These are phyloP conservation scores for Neopelma chrysocephalum DNA, from an alignment of 2,797 vertebrate genomes.

Conservation along the genomic window DNA sequence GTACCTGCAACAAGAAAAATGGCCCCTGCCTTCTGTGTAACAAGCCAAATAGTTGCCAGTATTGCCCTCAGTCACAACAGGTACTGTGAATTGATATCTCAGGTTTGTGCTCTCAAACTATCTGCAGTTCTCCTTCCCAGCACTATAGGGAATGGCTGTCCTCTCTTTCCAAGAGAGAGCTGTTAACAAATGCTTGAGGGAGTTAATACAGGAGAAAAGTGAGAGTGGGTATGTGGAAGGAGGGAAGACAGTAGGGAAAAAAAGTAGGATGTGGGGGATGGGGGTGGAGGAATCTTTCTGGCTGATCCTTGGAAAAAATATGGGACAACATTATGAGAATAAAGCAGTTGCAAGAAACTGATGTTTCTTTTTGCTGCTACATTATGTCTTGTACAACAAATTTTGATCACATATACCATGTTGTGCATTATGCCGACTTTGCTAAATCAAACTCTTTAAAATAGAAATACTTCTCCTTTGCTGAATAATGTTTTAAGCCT, in stretches of 20 bases:
- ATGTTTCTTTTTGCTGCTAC: neutral
- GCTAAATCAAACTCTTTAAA: neutral
- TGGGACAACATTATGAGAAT: neutral
- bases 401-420: neutral
- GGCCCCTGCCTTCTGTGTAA: neutral
- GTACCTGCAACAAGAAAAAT: neutral
- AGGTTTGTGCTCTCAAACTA: neutral
- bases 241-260: neutral
- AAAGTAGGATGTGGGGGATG: neutral
- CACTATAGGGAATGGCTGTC: neutral
- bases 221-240: neutral
- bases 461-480: neutral
- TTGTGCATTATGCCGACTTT: neutral
- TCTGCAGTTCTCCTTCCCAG: neutral
- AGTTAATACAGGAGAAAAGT: neutral
- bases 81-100: neutral
- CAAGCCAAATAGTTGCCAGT: neutral
- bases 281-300: neutral
- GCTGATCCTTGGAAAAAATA: neutral
- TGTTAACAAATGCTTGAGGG: neutral
- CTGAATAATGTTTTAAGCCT: neutral
- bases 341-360: neutral
- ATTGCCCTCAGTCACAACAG: neutral
- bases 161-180: neutral
- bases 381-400: neutral